Base-by-base conservation (phyloP, 2,888 invertebrate species). In the Sphaerophoria rueppellii region DNA sequence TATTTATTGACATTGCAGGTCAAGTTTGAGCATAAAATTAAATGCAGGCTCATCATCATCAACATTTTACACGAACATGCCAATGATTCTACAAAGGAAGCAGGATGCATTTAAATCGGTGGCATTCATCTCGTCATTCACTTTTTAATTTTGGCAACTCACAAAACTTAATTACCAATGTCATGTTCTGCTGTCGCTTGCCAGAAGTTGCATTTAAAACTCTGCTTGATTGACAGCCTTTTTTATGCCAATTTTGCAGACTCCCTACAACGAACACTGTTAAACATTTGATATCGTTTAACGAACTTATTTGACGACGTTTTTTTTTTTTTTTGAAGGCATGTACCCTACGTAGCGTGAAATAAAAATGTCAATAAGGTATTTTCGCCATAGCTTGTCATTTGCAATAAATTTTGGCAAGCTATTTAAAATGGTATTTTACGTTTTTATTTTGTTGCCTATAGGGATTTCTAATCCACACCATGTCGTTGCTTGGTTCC, bases 401-500 rank as follows among this genome's bases (percentile, higher is more conserved):
- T 52, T 34, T 37, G 35, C 14, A 52, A 16, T 50, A 6, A 54
- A 24, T 40, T 4, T 67, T 37, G 55, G 48, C 57, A 65, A 7
- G 50, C 48, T 40, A 52, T 65, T 65, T 46, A 43, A 12, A 34
- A 46, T 35, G 0, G 12, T 61, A n/a, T 72, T 54, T 24, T 32
- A 40, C 52, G 4, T 54, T 74, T 37, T 24, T 14, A 24, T 40
- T 12, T 6, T 48, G 37, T 43, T 48, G 37, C 35, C 32, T 9
- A 3, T 7, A 6, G 11, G 24, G 50, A 65, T 50, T 4, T 34
- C 12, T 50, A 12, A 46, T 48, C 50, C 9, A 60, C 46, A 69
- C 61, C 37, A 69, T 73, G 69, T 37, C 60, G 73, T 79, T 79
- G 79, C 79, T 55, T 40, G 34, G 79, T 37, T 67, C 2, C 50